These are phyloP conservation scores for Drosophila flavopinicola DNA, from an alignment of 2,888 invertebrate genomes.

Conservation along the genomic window DNA sequence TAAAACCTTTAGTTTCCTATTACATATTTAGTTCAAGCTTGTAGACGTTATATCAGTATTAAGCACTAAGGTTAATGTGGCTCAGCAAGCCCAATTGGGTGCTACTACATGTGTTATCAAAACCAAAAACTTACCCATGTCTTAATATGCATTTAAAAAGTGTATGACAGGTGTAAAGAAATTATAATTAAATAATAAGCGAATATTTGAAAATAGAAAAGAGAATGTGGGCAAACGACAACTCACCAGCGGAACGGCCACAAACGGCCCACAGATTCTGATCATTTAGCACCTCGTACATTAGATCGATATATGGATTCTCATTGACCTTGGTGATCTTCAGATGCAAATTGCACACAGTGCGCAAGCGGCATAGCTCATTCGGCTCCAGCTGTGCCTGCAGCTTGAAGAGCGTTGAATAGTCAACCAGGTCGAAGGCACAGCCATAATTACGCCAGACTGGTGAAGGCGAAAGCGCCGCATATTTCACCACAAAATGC, in stretches of 20 bases:
- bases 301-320: slow-evolving; percentile 86
- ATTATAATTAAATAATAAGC: slow-evolving; percentile 60
- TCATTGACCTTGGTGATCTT: slow-evolving; percentile 88
- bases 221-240: slow-evolving; percentile 1
- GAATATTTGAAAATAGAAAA: too few species aligned
- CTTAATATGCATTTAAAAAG: slow-evolving; percentile 54
- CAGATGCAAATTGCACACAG: slow-evolving; percentile 92
- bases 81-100: slow-evolving; percentile 1
- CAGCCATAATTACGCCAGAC: slow-evolving; percentile 86
- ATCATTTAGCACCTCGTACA: slow-evolving; percentile 97
- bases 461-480: slow-evolving; percentile 78
- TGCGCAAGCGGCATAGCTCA: slow-evolving; percentile 95
- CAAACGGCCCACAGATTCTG: slow-evolving; percentile 97
- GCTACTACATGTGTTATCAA: slow-evolving; percentile 33
- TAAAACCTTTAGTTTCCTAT: too few species aligned
- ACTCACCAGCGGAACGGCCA: slow-evolving; percentile 92
- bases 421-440: slow-evolving; percentile 92
- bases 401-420: slow-evolving; percentile 93
- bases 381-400: slow-evolving; percentile 89
- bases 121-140: slow-evolving; percentile 66
- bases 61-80: not conserved
- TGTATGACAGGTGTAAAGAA: slow-evolving; percentile 53
- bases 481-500: slow-evolving; percentile 88
- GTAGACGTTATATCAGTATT: not conserved
- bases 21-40: not conserved